Conservation (phyloP, 2,888 invertebrate species). For the Cerceris rybyensis region DNA sequence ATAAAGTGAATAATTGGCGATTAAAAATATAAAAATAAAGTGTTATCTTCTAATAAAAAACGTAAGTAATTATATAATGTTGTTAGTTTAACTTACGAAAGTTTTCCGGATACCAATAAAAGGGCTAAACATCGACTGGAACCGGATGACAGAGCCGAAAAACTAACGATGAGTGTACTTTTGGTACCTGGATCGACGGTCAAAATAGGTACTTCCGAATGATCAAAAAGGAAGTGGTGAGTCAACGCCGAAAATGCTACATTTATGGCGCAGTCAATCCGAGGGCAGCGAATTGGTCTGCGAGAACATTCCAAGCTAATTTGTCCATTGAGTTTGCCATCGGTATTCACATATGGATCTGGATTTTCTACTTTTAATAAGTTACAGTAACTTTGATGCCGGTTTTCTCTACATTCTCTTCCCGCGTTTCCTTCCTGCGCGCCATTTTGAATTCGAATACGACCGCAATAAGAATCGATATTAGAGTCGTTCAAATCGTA, state of each 20-base stretch:
- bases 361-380: constrained; percentile 53
- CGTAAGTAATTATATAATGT: too few species aligned
- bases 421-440: constrained; percentile 31
- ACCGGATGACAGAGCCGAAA: constrained; percentile 70
- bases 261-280: constrained; percentile 82
- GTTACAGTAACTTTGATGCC: constrained; percentile 64
- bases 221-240: constrained; percentile 84
- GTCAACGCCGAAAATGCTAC: constrained; percentile 83
- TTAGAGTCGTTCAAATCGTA: constrained; percentile 20
- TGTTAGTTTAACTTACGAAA: constrained; percentile 72
- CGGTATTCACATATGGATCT: constrained; percentile 51
- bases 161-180: constrained; percentile 76
- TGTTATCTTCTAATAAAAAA: constrained; percentile 1
- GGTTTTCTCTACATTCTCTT: constrained; percentile 36
- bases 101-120: constrained; percentile 76
- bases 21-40: neutral
- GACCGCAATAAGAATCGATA: constrained; percentile 10
- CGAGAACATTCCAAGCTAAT: constrained; percentile 75
- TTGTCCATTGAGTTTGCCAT: constrained; percentile 68
- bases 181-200: constrained; percentile 76
- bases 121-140: constrained; percentile 78
- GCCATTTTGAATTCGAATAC: constrained; percentile 20
- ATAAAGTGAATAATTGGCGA: neutral
- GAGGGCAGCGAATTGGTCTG: constrained; percentile 83
- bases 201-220: constrained; percentile 82